A percentile compares a stretch with the other conserved stretches of the same genome.
Evolutionary conservation across 2,113 vertebrate genomes (phyloP).

Genomic region (Peromyscus polionotus): DNA sequence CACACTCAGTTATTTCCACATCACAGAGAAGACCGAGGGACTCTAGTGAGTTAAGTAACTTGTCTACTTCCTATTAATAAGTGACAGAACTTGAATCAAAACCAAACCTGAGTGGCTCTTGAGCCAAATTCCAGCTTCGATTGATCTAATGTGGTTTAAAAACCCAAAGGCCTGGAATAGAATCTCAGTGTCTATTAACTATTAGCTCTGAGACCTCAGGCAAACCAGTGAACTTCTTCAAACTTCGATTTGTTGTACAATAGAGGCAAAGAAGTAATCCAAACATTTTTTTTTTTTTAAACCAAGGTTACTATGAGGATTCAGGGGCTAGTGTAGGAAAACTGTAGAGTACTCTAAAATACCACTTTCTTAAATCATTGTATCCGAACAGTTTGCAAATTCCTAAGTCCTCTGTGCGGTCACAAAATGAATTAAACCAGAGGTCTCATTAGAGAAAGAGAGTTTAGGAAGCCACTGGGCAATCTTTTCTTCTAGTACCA

Average conservation of each 20-base stretch:
- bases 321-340: conserved; percentile 37
- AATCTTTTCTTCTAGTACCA: background rate
- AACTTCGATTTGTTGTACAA: conserved; percentile 41
- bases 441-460: conserved; percentile 44
- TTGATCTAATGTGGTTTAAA: conserved; percentile 30
- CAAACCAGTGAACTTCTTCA: conserved; percentile 52
- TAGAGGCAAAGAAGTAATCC: background rate
- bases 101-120: conserved; percentile 37
- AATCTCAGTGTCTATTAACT: conserved; percentile 55
- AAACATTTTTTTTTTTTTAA: background rate
- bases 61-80: conserved; percentile 64
- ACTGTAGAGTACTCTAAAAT: background rate
- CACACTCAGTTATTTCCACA: conserved; percentile 29
- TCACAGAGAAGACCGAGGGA: conserved; percentile 46
- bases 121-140: conserved; percentile 57
- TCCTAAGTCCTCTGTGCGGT: background rate
- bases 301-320: background rate
- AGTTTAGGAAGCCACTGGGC: background rate
- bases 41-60: conserved; percentile 65
- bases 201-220: conserved; percentile 19
- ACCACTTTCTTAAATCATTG: background rate
- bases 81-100: conserved; percentile 68
- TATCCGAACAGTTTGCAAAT: conserved; percentile 40
- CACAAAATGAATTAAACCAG: conserved; percentile 2
- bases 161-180: conserved; percentile 14